phyloP scores from a whole-genome alignment of 2,113 vertebrate genomes.

The Prietella phreatophila region DNA sequence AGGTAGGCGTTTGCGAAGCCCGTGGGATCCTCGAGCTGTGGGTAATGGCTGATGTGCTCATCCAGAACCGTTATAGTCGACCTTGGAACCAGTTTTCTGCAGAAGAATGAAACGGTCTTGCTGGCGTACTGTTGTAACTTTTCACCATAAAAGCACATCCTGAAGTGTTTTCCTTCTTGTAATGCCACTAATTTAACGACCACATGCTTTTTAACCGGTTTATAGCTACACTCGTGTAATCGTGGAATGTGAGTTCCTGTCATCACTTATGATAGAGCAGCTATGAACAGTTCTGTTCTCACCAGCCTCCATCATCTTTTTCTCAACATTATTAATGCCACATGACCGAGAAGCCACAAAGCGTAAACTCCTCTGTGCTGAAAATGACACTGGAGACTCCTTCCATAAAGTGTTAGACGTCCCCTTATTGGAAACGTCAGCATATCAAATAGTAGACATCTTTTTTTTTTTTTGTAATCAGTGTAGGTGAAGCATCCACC shows the following conservation, averaged over 20 bases:
- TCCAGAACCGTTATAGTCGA: constrained; percentile 88
- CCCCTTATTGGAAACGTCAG: background rate
- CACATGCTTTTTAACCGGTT: background rate
- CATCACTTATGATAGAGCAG: no score
- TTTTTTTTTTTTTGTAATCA: no score
- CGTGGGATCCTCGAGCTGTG: constrained; percentile 90
- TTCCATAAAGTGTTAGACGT: background rate
- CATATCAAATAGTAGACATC: no score
- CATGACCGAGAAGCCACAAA: background rate
- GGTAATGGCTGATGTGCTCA: constrained; percentile 94
- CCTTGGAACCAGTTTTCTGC: constrained; percentile 80
- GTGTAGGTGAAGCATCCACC: background rate
- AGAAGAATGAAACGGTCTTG: background rate
- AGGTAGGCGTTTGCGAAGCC: constrained; percentile 91
- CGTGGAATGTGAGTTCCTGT: background rate
- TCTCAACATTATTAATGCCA: no score
- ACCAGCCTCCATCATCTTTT: no score
- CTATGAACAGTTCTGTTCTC: no score
- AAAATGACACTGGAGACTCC: background rate
- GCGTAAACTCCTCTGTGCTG: background rate
- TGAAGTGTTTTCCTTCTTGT: no score
- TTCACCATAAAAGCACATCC: no score
- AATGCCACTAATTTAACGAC: no score
- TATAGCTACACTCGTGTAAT: background rate
- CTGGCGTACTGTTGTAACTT: no score